Evolutionary conservation across 2,888 invertebrate genomes (phyloP).

Genomic region (Dasysyrphus albostriatus): DNA sequence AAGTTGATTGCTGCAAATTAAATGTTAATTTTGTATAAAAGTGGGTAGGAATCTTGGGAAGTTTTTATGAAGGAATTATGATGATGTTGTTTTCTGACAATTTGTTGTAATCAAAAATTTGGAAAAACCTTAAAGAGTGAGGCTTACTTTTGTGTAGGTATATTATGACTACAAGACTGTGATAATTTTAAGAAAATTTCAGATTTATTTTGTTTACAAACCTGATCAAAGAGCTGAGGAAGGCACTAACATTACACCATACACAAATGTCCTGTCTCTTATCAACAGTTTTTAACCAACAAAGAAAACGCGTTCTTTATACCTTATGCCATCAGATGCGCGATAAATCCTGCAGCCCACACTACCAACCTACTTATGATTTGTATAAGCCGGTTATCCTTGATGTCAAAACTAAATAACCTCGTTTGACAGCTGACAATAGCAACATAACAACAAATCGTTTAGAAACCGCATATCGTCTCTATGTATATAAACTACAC

Average conservation of each 20-base stretch:
- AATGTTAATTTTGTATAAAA: slow-evolving; percentile 55
- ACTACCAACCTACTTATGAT: neutral
- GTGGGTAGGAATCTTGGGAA: slow-evolving; percentile 29
- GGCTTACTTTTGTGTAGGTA: too few relatives aligned
- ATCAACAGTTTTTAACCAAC: slow-evolving; percentile 7
- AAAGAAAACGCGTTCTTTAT: neutral
- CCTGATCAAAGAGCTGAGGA: neutral
- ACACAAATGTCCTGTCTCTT: slow-evolving; percentile 3
- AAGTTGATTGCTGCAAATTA: slow-evolving; percentile 60
- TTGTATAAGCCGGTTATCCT: slow-evolving; percentile 28
- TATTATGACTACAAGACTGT: too few relatives aligned
- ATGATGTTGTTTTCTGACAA: slow-evolving; percentile 34
- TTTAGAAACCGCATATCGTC: slow-evolving; percentile 12
- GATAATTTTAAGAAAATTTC: too few relatives aligned
- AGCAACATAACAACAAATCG: slow-evolving; percentile 35
- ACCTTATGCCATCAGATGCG: neutral
- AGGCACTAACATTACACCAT: neutral
- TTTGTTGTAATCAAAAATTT: slow-evolving; percentile 38
- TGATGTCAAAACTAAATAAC: slow-evolving; percentile 33
- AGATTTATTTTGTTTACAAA: neutral
- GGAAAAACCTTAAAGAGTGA: neutral
- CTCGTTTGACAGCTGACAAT: slow-evolving; percentile 41
- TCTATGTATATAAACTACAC: neutral
- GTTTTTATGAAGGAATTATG: slow-evolving; percentile 13
- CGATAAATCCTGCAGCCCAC: slow-evolving; percentile 6